Base-by-base conservation (phyloP, 2,797 vertebrate species). In the Sebastes elongatus region DNA sequence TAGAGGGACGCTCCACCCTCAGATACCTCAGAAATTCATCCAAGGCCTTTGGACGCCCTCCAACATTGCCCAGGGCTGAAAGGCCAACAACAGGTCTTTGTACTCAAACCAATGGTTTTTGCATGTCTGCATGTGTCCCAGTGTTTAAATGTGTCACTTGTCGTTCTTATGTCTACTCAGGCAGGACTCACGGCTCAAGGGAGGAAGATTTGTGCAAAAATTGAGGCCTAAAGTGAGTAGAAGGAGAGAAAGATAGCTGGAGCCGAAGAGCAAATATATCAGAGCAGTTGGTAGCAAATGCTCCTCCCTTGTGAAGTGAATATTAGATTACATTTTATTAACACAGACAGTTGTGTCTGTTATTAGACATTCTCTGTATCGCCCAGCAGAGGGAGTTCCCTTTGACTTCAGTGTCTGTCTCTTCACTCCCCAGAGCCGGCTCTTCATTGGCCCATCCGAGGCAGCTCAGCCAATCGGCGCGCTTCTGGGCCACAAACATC, bases 401-500 rank as follows among this genome's bases (percentile, higher is more conserved):
- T 80, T 79, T 81, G 74, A 81, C 82, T 92, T 85, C 83, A 90
- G 59, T 93, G 90, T 93, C 77, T 62, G 61, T 93, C 93, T 85
- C 90, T 89, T 93, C 65, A 78, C 91, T 94, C 86, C 93, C 13
- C 76, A 89, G 87, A 92, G 84, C 68, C 10, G 75, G 2, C 75
- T 92, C 69, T 85, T 94, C 91, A 97, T 97, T 97, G 95, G 96
- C 77, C 93, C 81, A 4, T 56, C 74, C 89, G 80, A 91, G 84
- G 86, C 80, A 38, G 83, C 85, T 71, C 81, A 87, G 92, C 97
- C 96, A 97, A 95, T 96, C 92, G 63, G 82, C 77, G 35, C 18
- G 55, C 87, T 90, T 76, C 90, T 95, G 87, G 90, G 90, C 86
- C 90, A 88, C 96, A 95, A 95, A 93, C 95, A 93, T 95, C 95